Evolutionary conservation across 2,888 invertebrate species (phyloP), one percentile per base, ranked within the genome.

Genomic region (Drosophila greeni): DNA sequence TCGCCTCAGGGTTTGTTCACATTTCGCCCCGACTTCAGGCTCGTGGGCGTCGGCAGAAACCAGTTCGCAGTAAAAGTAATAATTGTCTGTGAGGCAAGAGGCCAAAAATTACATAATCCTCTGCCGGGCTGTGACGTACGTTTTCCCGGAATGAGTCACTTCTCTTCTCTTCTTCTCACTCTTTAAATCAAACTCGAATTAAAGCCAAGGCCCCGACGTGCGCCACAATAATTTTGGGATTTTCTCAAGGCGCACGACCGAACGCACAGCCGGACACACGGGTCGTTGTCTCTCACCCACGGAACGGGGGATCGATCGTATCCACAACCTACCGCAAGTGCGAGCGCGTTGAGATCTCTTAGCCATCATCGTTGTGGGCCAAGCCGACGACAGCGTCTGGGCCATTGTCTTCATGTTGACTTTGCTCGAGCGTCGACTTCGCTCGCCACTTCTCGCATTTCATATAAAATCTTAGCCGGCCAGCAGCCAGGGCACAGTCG

Each of bases 391-490:
- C 56, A 52, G 47, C 40, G 57, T 53, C 49, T 65, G 64, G 49
- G 64, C 66, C 43, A 70, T 72, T 81, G 84, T 77, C 60, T 64
- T 37, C 47, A 24, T 62, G 53, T 59, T 67, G 55, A 56, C 55
- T 56, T 16, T 34, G 34, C 23, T 61, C 61, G 53, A 69, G 74
- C 72, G 62, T 45, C 23, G 23, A 42, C 40, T n/a, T 37, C 61
- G 73, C 77, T 70, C 66, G 66, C 33, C 73, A 62, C 82, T 71
- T 82, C 82, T 81, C 74, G 65, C 72, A 67, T 78, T 82, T 86
- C 84, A 77, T 87, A 87, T 87, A 87, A 87, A 87, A 82, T 58
- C 75, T 74, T 85, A 79, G 79, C 64, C 66, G 66, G 71, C 61
- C 70, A 66, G 54, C 82, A 71, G 72, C 72, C 75, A 70, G 60